These are phyloP conservation scores for Schizopygopsis pylzovi DNA, from an alignment of 2,797 vertebrate species.

Conservation along the genomic window DNA sequence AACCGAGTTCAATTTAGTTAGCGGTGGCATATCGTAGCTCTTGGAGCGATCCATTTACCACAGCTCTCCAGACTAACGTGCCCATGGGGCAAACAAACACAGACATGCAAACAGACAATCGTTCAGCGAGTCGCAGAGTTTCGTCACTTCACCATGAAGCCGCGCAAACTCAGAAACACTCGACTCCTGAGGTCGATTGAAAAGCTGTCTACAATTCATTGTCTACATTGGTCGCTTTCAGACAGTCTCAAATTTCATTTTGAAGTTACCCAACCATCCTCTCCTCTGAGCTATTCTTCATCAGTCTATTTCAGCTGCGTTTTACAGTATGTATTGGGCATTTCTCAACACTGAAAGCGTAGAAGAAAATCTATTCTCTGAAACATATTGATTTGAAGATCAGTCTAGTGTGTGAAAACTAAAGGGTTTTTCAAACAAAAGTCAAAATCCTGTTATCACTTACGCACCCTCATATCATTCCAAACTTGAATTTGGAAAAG, in stretches of 20 bases:
- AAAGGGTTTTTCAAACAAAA: not conserved
- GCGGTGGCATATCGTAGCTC: constrained; percentile 62
- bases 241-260: constrained; percentile 34
- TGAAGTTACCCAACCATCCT: constrained; percentile 41
- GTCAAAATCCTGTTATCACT: not conserved
- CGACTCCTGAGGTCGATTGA: constrained; percentile 39
- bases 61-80: constrained; percentile 49
- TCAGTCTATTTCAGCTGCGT: constrained; percentile 46
- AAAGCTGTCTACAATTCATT: constrained; percentile 20
- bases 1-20: constrained; percentile 68
- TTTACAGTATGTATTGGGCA: constrained; percentile 6
- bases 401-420: not conserved
- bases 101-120: constrained; percentile 21
- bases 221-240: constrained; percentile 46
- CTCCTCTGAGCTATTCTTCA: constrained; percentile 38
- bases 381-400: not conserved
- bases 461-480: not conserved
- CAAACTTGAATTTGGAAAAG: too few species aligned
- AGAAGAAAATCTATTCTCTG: not conserved
- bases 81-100: constrained; percentile 48
- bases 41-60: constrained; percentile 56
- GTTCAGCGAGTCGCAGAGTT: not conserved
- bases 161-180: not conserved
- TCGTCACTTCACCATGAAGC: not conserved
- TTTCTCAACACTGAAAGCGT: not conserved